Conservation (phyloP, 1,140 invertebrate genomes). For the Drosophila baimaii region DNA sequence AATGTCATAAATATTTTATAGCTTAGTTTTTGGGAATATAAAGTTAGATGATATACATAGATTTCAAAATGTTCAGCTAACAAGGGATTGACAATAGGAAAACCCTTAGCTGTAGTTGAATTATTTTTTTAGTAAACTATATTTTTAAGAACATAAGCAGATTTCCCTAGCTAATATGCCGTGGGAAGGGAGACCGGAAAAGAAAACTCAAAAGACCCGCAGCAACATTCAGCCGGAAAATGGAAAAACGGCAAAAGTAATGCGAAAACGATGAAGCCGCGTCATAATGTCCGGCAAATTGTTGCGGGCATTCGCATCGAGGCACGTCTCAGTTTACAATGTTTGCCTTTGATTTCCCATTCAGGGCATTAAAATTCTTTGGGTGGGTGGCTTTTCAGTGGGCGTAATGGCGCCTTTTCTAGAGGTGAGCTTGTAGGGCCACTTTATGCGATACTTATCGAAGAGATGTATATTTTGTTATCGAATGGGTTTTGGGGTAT, state of each 20-base stretch:
- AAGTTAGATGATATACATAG: neutral
- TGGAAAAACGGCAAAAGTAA: slow-evolving; percentile 50
- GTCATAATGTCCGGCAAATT: slow-evolving; percentile 61
- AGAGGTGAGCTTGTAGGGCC: slow-evolving; percentile 1
- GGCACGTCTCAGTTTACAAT: slow-evolving; percentile 62
- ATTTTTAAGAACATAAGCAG: no score
- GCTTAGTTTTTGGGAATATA: neutral
- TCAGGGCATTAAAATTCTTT: slow-evolving; percentile 40
- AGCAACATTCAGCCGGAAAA: slow-evolving; percentile 42
- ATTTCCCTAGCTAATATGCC: slow-evolving; percentile 18
- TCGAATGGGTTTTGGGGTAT: no score
- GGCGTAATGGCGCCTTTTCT: neutral
- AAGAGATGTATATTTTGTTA: neutral
- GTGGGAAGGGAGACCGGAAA: neutral
- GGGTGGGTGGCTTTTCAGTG: neutral
- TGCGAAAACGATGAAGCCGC: slow-evolving; percentile 67
- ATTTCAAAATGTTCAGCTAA: no score
- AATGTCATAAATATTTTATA: neutral
- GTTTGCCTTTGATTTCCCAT: slow-evolving; percentile 48
- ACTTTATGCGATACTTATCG: neutral
- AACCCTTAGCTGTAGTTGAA: no score
- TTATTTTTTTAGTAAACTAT: no score
- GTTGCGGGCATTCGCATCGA: slow-evolving; percentile 49
- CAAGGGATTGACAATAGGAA: neutral
- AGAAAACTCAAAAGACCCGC: slow-evolving; percentile 18